A percentile compares a stretch with the other conserved stretches of the same genome.
phyloP scores from a whole-genome alignment of 35 echinoderm and acorn worm genomes.

The Heliocidaris tuberculata region DNA sequence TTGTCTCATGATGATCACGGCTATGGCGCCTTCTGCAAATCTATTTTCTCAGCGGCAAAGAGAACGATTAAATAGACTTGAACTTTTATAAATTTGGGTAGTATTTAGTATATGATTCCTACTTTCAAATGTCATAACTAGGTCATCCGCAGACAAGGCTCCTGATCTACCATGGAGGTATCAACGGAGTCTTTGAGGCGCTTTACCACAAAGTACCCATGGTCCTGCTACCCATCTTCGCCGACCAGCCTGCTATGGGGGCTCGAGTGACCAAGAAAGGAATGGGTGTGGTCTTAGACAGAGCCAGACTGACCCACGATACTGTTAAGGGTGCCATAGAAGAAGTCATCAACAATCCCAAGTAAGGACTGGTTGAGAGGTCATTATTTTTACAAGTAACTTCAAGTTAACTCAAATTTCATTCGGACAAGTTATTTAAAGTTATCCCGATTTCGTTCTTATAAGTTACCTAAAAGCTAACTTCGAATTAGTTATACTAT shows the following conservation, averaged over 20 bases:
- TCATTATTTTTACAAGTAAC: too few species aligned
- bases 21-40: too few species aligned
- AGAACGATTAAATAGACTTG: too few species aligned
- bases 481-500: too few species aligned
- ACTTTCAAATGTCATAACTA: neutral
- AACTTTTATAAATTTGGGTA: too few species aligned
- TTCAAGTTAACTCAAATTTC: too few species aligned
- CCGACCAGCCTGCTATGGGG: slow-evolving; percentile 58
- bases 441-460: too few species aligned
- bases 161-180: slow-evolving; percentile 79
- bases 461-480: too few species aligned
- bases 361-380: neutral
- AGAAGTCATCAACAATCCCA: slow-evolving; percentile 40
- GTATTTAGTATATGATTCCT: too few species aligned
- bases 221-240: slow-evolving; percentile 65
- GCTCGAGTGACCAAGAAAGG: slow-evolving; percentile 41
- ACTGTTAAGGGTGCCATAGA: slow-evolving; percentile 31
- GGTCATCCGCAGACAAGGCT: slow-evolving; percentile 57
- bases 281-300: slow-evolving; percentile 51
- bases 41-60: too few species aligned
- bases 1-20: too few species aligned
- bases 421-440: too few species aligned
- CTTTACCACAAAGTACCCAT: slow-evolving; percentile 75
- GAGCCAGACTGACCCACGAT: neutral
- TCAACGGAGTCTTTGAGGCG: slow-evolving; percentile 80